These are phyloP conservation scores for Cariama cristata DNA, from an alignment of 2,113 vertebrate genomes.

Conservation along the genomic window DNA sequence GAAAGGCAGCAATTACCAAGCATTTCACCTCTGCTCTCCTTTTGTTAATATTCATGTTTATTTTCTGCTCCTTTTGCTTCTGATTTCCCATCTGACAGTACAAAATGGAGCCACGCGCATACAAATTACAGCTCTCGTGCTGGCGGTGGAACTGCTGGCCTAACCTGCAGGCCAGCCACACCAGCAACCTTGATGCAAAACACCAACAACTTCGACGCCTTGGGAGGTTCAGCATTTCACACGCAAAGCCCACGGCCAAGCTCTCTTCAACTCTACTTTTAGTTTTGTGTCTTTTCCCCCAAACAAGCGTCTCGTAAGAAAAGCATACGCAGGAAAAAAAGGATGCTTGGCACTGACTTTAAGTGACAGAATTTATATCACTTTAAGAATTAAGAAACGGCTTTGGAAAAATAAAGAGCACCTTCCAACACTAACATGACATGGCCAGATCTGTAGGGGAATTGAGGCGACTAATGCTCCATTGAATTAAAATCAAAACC, in stretches of 20 bases:
- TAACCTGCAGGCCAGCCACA: neutral
- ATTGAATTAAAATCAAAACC: neutral
- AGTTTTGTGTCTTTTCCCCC: neutral
- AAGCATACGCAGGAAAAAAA: accelerated
- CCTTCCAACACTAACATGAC: neutral
- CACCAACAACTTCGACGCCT: accelerated
- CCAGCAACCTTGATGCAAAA: accelerated
- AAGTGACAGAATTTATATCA: neutral
- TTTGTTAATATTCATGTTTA: constrained; percentile 35
- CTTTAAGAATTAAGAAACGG: neutral
- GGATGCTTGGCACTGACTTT: neutral
- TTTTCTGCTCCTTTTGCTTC: constrained; percentile 36
- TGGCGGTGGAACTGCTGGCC: neutral
- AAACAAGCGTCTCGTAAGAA: neutral
- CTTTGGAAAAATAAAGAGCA: neutral
- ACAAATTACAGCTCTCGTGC: neutral
- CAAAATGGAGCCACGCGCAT: neutral
- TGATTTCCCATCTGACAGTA: neutral
- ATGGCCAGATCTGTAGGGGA: neutral
- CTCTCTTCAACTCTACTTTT: neutral
- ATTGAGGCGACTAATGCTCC: neutral
- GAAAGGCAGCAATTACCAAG: neutral
- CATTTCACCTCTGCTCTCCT: neutral
- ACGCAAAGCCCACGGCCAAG: neutral
- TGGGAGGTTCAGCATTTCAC: neutral